Conservation (phyloP, 2,113 vertebrate genomes). For the Xiphophorus hellerii region DNA sequence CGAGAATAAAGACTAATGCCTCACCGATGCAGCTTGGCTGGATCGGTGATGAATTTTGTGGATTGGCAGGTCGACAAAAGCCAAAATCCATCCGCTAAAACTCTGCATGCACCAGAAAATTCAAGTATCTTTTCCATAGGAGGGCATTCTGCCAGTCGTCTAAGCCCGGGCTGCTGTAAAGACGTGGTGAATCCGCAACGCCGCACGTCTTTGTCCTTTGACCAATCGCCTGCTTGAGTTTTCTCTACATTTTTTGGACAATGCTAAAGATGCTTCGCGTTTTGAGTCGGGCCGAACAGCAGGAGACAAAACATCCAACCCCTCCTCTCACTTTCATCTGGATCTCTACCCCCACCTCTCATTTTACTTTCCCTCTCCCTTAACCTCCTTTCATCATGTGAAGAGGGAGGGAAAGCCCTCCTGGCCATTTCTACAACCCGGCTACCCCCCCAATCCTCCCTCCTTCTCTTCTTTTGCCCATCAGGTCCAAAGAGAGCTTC, state of each 20-base stretch:
- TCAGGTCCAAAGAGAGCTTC: conserved; percentile 69
- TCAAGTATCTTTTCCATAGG: conserved; percentile 51
- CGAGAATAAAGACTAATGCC: conserved; percentile 51
- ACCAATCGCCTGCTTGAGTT: conserved; percentile 15
- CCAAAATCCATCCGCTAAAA: conserved; percentile 49
- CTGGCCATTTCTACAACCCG: conserved; percentile 65
- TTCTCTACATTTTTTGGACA: conserved; percentile 10
- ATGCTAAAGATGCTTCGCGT: conserved; percentile 39
- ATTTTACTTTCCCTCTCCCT: conserved; percentile 50
- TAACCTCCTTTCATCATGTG: conserved; percentile 73
- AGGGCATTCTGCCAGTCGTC: conserved; percentile 26
- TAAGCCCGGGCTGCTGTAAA: conserved; percentile 39
- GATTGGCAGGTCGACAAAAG: conserved; percentile 69
- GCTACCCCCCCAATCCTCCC: conserved; percentile 17
- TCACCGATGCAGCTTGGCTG: conserved; percentile 48
- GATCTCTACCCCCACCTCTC: conserved; percentile 54
- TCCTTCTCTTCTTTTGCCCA: conserved; percentile 64
- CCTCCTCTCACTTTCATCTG: conserved; percentile 69
- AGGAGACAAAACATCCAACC: conserved; percentile 57
- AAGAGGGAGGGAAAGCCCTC: conserved; percentile 65
- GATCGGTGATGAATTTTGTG: conserved; percentile 58
- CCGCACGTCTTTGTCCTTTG: conserved; percentile 19
- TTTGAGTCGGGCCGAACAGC: conserved; percentile 43
- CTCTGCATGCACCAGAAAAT: conserved; percentile 45
- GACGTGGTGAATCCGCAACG: conserved; percentile 15